Evolutionary conservation across 2,797 vertebrate species (phyloP).

Genomic region (Rhabdophis nuchalis): DNA sequence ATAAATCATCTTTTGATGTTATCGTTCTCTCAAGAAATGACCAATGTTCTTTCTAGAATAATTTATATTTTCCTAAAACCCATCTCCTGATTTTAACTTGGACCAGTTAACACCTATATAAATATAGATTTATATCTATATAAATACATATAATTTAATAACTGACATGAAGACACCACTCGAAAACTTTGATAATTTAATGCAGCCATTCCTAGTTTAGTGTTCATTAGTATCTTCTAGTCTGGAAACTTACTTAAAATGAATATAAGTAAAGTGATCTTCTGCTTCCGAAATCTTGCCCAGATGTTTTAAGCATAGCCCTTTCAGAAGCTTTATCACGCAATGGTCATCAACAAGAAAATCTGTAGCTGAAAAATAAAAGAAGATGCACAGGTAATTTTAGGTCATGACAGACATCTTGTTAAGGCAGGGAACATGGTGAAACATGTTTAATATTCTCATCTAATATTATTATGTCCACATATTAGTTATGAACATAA

Average conservation of each 20-base stretch:
- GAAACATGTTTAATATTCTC: conserved; percentile 24
- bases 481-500: background rate
- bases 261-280: conserved; percentile 88
- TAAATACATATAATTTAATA: background rate
- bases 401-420: too few relatives aligned
- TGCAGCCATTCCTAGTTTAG: background rate
- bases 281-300: conserved; percentile 86
- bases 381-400: background rate
- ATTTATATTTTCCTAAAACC: background rate
- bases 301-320: conserved; percentile 92
- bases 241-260: conserved; percentile 70
- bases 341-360: conserved; percentile 88
- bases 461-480: background rate
- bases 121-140: background rate
- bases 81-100: background rate
- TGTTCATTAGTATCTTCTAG: conserved; percentile 23
- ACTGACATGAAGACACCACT: background rate
- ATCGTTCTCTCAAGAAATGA: background rate
- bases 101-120: background rate
- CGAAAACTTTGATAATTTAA: background rate
- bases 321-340: conserved; percentile 88
- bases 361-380: conserved; percentile 77
- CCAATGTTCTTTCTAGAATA: background rate
- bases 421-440: background rate
- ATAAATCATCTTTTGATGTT: background rate